Evolutionary conservation across 2,113 vertebrate genomes (phyloP).

Genomic region (Nesogale talazaci): DNA sequence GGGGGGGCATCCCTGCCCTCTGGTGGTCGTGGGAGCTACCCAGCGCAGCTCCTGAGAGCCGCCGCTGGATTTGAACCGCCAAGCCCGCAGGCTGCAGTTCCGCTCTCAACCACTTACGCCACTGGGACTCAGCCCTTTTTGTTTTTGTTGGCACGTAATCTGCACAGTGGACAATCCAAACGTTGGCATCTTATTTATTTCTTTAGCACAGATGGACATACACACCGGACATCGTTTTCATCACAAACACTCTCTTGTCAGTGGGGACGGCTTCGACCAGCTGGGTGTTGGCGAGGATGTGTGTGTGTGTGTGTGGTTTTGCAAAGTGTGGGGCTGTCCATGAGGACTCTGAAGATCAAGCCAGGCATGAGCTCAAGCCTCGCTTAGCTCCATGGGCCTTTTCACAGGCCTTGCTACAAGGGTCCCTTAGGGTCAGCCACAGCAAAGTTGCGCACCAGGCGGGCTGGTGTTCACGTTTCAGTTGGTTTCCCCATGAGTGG

Average conservation of each 20-base stretch:
- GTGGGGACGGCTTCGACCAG: constrained; percentile 57
- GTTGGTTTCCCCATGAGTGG: not conserved
- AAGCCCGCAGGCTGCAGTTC: no score
- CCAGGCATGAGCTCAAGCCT: not conserved
- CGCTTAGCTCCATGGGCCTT: not conserved
- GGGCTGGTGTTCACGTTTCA: not conserved
- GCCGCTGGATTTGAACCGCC: no score
- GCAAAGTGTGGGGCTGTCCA: not conserved
- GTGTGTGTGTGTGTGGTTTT: no score
- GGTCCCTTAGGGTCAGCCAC: not conserved
- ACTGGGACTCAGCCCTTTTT: no score
- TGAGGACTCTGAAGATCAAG: not conserved
- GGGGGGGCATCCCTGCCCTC: no score
- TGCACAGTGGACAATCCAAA: no score
- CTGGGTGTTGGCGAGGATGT: constrained; percentile 13
- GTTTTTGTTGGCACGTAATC: no score
- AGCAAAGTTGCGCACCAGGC: not conserved
- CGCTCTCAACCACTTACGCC: no score
- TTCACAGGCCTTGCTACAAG: not conserved
- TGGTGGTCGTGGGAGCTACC: no score
- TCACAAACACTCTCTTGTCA: constrained; percentile 55
- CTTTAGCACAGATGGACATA: constrained; percentile 52
- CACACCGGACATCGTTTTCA: constrained; percentile 48
- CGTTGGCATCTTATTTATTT: not conserved
- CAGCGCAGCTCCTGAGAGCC: no score